Conservation (phyloP, 2,113 vertebrate genomes). For the Neomonachus schauinslandi region DNA sequence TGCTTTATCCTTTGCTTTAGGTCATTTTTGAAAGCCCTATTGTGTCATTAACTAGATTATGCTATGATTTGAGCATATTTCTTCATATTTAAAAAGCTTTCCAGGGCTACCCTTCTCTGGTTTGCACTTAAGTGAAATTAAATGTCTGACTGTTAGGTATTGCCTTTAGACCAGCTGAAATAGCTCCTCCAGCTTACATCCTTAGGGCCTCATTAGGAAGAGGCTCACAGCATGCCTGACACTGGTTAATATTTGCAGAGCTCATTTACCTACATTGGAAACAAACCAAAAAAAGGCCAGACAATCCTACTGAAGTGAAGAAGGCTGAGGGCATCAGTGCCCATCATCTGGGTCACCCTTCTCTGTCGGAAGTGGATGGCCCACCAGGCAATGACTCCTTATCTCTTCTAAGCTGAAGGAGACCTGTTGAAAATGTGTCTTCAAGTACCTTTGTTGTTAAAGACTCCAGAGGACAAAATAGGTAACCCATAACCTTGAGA, state of each 20-base stretch:
- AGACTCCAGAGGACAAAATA: slow-evolving; percentile 10
- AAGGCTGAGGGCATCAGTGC: slow-evolving; percentile 78
- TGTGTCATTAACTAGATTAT: slow-evolving; percentile 74
- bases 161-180: slow-evolving; percentile 84
- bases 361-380: slow-evolving; percentile 74
- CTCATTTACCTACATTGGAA: slow-evolving; percentile 91
- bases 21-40: slow-evolving; percentile 73
- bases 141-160: slow-evolving; percentile 84
- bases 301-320: slow-evolving; percentile 79
- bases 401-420: slow-evolving; percentile 46
- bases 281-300: slow-evolving; percentile 82
- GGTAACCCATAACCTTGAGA: slow-evolving; percentile 38
- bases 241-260: slow-evolving; percentile 87
- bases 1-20: slow-evolving; percentile 58
- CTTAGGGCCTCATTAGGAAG: slow-evolving; percentile 87
- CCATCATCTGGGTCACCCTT: slow-evolving; percentile 80
- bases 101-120: slow-evolving; percentile 74
- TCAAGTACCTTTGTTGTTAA: slow-evolving; percentile 46
- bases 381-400: slow-evolving; percentile 68
- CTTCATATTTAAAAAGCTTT: slow-evolving; percentile 83
- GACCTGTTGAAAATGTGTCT: slow-evolving; percentile 63
- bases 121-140: slow-evolving; percentile 87
- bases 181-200: slow-evolving; percentile 85
- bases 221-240: slow-evolving; percentile 87
- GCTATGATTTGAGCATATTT: slow-evolving; percentile 61